Percentiles rank a stretch among this genome's conserved stretches.
phyloP scores from a whole-genome alignment of 2,888 invertebrate species.

The Ennomos fuscantarius region DNA sequence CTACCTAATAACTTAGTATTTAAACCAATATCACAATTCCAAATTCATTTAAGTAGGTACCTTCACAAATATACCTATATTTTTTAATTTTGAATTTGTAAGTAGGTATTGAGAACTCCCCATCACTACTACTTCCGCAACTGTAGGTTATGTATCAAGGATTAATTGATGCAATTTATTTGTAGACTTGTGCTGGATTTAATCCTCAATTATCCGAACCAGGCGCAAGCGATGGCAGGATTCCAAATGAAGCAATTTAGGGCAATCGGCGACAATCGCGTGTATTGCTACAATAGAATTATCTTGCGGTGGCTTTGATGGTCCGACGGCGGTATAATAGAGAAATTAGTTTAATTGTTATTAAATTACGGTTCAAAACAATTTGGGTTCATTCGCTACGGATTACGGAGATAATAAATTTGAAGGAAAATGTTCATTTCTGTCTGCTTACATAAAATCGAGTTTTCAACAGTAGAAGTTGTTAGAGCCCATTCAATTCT shows the following conservation, averaged over 20 bases:
- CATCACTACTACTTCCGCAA: no score
- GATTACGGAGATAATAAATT: conserved; percentile 25
- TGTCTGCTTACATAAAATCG: no score
- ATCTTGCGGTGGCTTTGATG: conserved; percentile 30
- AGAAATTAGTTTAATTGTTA: conserved; percentile 23
- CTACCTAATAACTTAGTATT: no score
- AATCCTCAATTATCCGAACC: conserved; percentile 53
- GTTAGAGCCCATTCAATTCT: no score
- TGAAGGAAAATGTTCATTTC: not conserved
- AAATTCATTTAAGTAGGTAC: no score
- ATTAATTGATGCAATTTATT: conserved; percentile 10
- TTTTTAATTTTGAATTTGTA: no score
- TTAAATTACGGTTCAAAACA: conserved; percentile 21
- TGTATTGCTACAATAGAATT: conserved; percentile 55
- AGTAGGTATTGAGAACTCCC: no score
- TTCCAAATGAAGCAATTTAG: conserved; percentile 72
- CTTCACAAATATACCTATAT: no score
- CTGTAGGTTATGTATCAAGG: no score
- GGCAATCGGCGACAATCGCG: conserved; percentile 66
- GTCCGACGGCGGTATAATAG: conserved; percentile 13
- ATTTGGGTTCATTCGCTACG: no score
- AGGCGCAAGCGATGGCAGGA: conserved; percentile 48
- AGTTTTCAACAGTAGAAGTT: no score
- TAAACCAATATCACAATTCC: no score
- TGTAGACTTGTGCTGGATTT: conserved; percentile 15